These are phyloP conservation scores for Polyploca ridens DNA, from an alignment of 2,888 invertebrate species.

Conservation along the genomic window DNA sequence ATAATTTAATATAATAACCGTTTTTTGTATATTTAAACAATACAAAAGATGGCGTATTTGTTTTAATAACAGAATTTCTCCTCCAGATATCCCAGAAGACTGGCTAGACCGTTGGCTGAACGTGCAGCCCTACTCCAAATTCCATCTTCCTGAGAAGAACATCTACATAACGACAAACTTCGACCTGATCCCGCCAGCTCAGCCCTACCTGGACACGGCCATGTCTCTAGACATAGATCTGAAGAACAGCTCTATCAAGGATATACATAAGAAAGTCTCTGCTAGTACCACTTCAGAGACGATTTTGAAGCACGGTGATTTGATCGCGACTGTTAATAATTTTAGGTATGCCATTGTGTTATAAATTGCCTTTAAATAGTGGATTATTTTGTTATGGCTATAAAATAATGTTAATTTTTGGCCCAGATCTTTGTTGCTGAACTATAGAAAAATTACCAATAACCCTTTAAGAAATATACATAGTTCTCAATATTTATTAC, in stretches of 20 bases:
- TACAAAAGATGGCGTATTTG: no score
- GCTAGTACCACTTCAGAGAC: slow-evolving; percentile 31
- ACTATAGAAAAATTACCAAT: no score
- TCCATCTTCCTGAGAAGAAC: slow-evolving; percentile 89
- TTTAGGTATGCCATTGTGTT: slow-evolving; percentile 64
- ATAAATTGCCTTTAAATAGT: no score
- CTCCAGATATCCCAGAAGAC: slow-evolving; percentile 83
- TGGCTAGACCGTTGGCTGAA: slow-evolving; percentile 87
- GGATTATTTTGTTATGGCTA: no score
- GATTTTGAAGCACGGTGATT: slow-evolving; percentile 56
- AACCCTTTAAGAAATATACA: no score
- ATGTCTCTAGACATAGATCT: slow-evolving; percentile 58
- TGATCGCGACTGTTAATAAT: slow-evolving; percentile 71
- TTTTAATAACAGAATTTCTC: not conserved
- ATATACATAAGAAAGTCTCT: slow-evolving; percentile 61
- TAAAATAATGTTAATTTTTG: no score
- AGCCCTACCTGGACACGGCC: slow-evolving; percentile 59
- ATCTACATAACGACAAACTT: slow-evolving; percentile 90
- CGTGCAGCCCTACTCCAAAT: slow-evolving; percentile 81
- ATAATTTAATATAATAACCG: no score
- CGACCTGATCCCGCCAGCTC: slow-evolving; percentile 77
- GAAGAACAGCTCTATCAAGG: slow-evolving; percentile 52
- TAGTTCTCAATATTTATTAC: no score
- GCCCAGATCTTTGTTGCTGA: no score
- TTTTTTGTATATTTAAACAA: no score